Percentiles rank a stretch among this genome's conserved stretches.
These are phyloP conservation scores for Nothobranchius furzeri DNA, from an alignment of 2,113 vertebrate genomes.

Conservation along the genomic window DNA sequence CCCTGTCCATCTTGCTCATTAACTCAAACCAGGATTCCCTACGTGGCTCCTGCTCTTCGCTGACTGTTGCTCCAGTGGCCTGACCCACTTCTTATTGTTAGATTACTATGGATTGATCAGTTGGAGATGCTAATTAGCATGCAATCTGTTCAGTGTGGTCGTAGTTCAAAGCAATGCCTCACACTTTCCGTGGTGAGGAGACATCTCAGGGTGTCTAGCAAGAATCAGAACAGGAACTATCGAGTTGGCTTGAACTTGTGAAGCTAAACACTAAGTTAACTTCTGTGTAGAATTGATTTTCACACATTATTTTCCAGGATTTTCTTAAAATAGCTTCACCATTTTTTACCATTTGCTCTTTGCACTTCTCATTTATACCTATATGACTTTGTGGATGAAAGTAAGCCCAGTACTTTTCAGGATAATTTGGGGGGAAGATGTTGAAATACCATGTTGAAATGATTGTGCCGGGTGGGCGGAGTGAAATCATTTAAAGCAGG, in stretches of 20 bases:
- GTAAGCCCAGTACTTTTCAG: conserved; percentile 11
- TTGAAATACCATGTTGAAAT: too few relatives aligned
- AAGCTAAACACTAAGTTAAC: not conserved
- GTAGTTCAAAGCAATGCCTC: not conserved
- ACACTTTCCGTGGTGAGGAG: not conserved
- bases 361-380: not conserved
- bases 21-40: conserved; percentile 45
- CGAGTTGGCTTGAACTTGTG: not conserved
- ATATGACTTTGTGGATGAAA: not conserved
- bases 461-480: conserved; percentile 7
- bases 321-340: not conserved
- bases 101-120: conserved; percentile 50
- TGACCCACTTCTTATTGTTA: conserved; percentile 60
- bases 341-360: conserved; percentile 13
- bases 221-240: not conserved
- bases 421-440: conserved; percentile 21
- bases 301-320: not conserved
- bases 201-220: not conserved
- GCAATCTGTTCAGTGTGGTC: conserved; percentile 32
- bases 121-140: conserved; percentile 32
- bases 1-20: conserved; percentile 29
- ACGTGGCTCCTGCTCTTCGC: conserved; percentile 6
- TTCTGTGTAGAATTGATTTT: not conserved
- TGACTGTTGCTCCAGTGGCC: conserved; percentile 44
- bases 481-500: conserved; percentile 25